phyloP scores from a whole-genome alignment of 2,113 vertebrate genomes.

The Salminus brasiliensis region DNA sequence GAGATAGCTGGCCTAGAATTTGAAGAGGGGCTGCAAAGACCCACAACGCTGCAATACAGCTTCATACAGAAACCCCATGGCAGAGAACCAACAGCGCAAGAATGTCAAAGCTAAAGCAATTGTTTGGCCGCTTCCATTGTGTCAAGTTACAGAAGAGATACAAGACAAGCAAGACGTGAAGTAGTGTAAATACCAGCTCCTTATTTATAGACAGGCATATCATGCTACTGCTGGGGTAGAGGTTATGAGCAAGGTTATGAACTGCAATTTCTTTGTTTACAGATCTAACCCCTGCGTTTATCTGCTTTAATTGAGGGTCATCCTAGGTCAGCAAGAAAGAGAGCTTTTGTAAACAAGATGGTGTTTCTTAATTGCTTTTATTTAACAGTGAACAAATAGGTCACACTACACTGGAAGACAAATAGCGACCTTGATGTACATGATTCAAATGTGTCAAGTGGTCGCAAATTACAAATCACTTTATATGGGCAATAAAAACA shows the following conservation, averaged over 20 bases:
- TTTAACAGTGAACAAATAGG: neutral
- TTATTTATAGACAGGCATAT: constrained; percentile 47
- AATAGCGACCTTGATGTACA: no score
- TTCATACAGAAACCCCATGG: neutral
- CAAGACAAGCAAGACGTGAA: constrained; percentile 4
- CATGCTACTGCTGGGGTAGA: neutral
- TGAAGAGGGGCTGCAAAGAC: neutral
- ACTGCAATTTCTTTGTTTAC: constrained; percentile 1
- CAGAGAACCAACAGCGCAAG: neutral
- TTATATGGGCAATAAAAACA: no score
- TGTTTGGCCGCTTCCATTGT: constrained; percentile 24
- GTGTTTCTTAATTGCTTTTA: neutral
- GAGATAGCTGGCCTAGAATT: constrained; percentile 10
- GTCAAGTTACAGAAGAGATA: constrained; percentile 37
- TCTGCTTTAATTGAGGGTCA: neutral
- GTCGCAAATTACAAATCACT: no score
- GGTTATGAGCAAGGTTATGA: constrained; percentile 12
- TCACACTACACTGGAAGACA: no score
- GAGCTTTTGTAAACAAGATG: neutral
- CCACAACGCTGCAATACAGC: neutral
- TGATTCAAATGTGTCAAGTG: no score
- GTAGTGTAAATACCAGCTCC: constrained; percentile 35
- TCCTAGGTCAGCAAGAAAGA: neutral
- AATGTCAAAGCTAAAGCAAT: constrained; percentile 13
- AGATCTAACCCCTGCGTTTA: neutral